phyloP scores from a whole-genome alignment of 2,113 vertebrate genomes.

The Sander lucioperca region DNA sequence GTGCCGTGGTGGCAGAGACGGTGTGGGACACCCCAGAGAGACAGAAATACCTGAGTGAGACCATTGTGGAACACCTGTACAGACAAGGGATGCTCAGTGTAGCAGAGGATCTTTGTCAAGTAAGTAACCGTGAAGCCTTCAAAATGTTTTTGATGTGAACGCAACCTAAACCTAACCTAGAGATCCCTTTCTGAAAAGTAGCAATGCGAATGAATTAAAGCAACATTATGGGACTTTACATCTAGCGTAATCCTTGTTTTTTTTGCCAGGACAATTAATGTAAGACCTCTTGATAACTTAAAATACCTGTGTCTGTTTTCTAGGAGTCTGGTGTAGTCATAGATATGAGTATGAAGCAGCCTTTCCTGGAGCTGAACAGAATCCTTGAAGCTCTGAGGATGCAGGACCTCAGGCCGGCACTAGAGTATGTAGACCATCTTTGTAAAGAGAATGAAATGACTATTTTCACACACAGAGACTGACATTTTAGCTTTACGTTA shows the following conservation, averaged over 20 bases:
- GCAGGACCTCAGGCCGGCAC: slow-evolving; percentile 89
- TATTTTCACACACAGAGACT: background rate
- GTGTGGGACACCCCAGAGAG: slow-evolving; percentile 91
- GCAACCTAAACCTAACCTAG: too few relatives aligned
- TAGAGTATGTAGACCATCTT: slow-evolving; percentile 84
- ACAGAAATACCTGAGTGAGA: slow-evolving; percentile 91
- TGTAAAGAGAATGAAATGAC: background rate
- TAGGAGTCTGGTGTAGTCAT: slow-evolving; percentile 91
- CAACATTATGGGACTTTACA: background rate
- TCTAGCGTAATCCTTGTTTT: background rate
- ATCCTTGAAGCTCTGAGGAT: slow-evolving; percentile 91
- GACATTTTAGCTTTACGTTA: background rate
- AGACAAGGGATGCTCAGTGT: slow-evolving; percentile 92
- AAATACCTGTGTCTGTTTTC: slow-evolving; percentile 4
- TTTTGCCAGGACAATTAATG: background rate
- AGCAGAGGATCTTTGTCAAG: slow-evolving; percentile 92
- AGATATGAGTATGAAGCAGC: slow-evolving; percentile 93
- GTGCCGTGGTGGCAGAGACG: slow-evolving; percentile 89
- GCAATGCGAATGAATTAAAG: background rate
- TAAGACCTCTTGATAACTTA: background rate
- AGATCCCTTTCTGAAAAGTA: background rate
- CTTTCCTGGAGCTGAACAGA: slow-evolving; percentile 91
- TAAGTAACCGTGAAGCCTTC: slow-evolving; percentile 43
- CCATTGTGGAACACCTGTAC: slow-evolving; percentile 92
- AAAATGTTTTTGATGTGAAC: background rate